Conservation (phyloP, 2,797 vertebrate genomes). For the Florisuga fusca region DNA sequence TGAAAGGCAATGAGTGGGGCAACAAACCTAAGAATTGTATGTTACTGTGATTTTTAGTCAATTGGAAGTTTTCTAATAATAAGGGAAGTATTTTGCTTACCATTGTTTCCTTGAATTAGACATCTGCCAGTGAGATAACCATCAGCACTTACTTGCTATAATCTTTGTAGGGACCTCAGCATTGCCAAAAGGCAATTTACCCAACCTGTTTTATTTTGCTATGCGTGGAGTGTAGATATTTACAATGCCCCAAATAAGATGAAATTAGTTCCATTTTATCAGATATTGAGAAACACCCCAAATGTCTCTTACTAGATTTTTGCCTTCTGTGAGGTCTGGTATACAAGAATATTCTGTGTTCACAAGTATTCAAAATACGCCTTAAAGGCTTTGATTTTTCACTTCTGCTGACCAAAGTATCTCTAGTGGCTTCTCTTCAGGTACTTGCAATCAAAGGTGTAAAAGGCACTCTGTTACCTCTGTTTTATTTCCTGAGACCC, state of each 20-base stretch:
- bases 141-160: not conserved
- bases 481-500: not conserved
- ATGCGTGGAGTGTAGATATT: not conserved
- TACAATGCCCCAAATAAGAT: not conserved
- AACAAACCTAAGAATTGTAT: not conserved
- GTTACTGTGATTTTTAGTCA: not conserved
- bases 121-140: not conserved
- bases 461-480: not conserved
- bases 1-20: not conserved
- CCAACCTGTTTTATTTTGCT: not conserved
- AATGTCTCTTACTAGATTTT: not conserved
- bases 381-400: not conserved
- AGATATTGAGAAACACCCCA: not conserved
- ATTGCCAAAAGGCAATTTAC: not conserved
- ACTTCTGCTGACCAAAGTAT: not conserved
- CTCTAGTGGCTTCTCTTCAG: not conserved
- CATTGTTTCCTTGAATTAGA: not conserved
- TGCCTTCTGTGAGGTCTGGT: not conserved
- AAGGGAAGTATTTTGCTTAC: not conserved
- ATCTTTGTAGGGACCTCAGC: not conserved
- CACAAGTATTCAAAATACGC: not conserved
- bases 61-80: not conserved
- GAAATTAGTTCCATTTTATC: not conserved
- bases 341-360: not conserved
- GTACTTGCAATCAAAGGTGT: not conserved